Evolutionary conservation across 2,113 vertebrate species (phyloP), one percentile per base, ranked within the genome.

Genomic region (Xiphophorus couchianus): DNA sequence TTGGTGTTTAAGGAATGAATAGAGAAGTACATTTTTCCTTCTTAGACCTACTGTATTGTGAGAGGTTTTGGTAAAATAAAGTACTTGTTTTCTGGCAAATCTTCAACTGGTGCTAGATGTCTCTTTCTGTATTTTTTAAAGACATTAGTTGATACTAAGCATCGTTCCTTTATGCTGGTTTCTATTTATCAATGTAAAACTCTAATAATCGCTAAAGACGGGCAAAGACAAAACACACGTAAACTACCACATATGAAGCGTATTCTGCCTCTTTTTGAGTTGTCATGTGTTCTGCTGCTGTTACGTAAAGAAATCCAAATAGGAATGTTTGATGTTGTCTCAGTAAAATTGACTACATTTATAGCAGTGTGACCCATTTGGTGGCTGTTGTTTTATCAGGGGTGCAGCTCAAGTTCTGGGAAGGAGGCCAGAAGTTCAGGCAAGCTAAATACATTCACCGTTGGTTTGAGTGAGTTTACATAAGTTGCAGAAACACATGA

Each of bases 341-440:
- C 71, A 77, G 82, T 86, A 86, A 88, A 91, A 89, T 86, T 86
- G 42, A 73, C 62, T 51, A 62, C 65, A 73, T 69, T 74, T 84
- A 51, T 62, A 77, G 76, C 62, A 75, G 70, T 84, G 69, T 86
- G 84, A 90, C 85, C 73, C 74, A 85, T 88, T 90, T 91, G 87
- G 86, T 88, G 81, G 80, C 69, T 78, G 83, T 73, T 42, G 67
- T 79, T 76, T 69, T 61, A 66, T 66, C 77, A 69, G 67, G 65
- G 85, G 67, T 76, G 71, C 64, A 65, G 77, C 86, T 83, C 74
- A 81, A 33, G 48, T 71, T 86, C 86, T 86, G 81, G 84, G 87
- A 91, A 63, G 29, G 31, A 67, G 66, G 80, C 84, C 90, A 92
- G 80, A 39, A 74, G 66, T 78, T 71, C 1, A 51, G 81, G 85